Evolutionary conservation across 2,113 vertebrate genomes (phyloP), one percentile per base, ranked within the genome.

Genomic region (Poeciliopsis occidentalis): DNA sequence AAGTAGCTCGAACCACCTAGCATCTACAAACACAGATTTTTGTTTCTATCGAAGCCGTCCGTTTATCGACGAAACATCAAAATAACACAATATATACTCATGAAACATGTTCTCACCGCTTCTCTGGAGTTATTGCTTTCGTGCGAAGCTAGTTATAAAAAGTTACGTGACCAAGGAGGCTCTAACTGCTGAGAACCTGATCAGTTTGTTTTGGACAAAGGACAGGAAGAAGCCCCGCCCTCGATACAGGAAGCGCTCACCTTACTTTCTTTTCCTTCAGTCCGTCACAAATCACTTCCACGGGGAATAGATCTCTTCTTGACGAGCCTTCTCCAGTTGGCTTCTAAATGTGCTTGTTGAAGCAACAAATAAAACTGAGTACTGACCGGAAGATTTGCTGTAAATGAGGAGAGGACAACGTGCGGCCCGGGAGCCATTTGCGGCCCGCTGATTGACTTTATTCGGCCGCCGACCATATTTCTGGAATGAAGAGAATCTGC

Each of bases 161-260:
- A 47, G 44, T 41, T 41, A 41, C 12, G 44, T 47, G 44, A 47
- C 4, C 1, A 47, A 12, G 1, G 13, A 41, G 39, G 13, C 4
- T 17, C 5, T 47, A 47, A 47, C 44, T 17, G 13, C 17, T 64
- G 4, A 0, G 29, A 29, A 29, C 29, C 2, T 29, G 29, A 29
- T 29, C 29, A 29, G 12, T 11, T 24, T 39, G 67, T 69, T 76
- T 69, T 54, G 44, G 30, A 76, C 67, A 76, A 64, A 64, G 30
- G 29, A 32, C 26, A 8, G 27, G n/a, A 12, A 26, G 12, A 63
- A 22, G 30, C 60, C 24, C 67, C 75, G 61, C 75, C 51, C 51
- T 57, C 8, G 3, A 8, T 7, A 57, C 51, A 57, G 51, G 24
- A 57, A n/a, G 22, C 8, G 7, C 19, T 24, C n/a, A 3, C 51